Conservation (phyloP, 2,888 invertebrate genomes). For the Molanna angustata region DNA sequence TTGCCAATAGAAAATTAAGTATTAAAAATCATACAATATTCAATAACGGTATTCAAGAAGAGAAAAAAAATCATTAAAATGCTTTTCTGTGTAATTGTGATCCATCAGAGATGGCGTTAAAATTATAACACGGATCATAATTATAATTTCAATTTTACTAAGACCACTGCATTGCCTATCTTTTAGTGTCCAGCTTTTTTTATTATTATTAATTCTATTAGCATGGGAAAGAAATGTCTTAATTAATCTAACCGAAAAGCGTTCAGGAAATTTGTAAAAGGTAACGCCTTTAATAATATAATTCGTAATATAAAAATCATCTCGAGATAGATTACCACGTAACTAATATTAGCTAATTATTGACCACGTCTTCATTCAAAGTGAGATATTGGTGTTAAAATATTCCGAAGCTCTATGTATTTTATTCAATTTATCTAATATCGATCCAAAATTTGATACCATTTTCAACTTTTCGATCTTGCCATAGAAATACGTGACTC, state of each 20-base stretch:
- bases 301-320: too few relatives aligned
- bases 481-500: constrained; percentile 16
- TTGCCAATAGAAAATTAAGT: too few relatives aligned
- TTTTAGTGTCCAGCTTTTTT: background rate
- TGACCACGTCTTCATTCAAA: constrained; percentile 26
- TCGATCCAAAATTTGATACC: constrained; percentile 21
- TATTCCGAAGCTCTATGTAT: constrained; percentile 18
- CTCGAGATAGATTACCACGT: constrained; percentile 28
- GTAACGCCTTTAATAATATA: constrained; percentile 12
- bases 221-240: constrained; percentile 19
- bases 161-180: background rate
- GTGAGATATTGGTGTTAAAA: constrained; percentile 24
- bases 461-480: constrained; percentile 14
- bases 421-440: constrained; percentile 29
- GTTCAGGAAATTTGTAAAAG: constrained; percentile 13
- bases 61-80: too few relatives aligned
- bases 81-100: too few relatives aligned
- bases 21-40: too few relatives aligned
- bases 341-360: constrained; percentile 22
- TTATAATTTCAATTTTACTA: background rate
- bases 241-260: constrained; percentile 23
- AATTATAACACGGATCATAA: too few relatives aligned
- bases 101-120: too few relatives aligned
- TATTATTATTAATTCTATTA: too few relatives aligned
- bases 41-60: too few relatives aligned